These are phyloP conservation scores for Spodoptera littoralis DNA, from an alignment of 2,888 invertebrate species.

Conservation along the genomic window DNA sequence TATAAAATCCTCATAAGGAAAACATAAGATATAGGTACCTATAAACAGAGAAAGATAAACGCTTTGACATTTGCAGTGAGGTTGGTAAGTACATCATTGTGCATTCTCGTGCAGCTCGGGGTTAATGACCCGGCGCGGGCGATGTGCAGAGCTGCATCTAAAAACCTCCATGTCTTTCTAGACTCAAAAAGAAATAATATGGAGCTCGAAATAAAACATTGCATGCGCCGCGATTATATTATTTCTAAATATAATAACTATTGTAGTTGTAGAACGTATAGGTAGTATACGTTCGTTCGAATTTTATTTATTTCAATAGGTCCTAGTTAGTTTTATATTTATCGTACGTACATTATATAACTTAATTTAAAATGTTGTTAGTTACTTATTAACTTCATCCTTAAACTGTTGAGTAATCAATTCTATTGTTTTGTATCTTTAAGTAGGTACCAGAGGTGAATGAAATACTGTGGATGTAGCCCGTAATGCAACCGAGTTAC, in stretches of 20 bases:
- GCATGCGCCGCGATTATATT: constrained; percentile 8
- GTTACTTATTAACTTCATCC: no score
- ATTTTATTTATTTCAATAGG: no score
- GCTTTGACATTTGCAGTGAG: constrained; percentile 66
- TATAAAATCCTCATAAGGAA: constrained; percentile 22
- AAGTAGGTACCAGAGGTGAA: no score
- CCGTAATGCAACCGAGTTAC: no score
- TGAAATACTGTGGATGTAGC: no score
- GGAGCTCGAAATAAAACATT: constrained; percentile 35
- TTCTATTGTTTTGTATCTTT: no score
- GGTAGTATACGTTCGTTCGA: no score
- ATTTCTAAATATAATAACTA: background rate
- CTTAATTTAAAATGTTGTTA: no score
- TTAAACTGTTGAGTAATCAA: no score
- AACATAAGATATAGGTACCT: background rate
- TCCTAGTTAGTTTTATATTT: no score
- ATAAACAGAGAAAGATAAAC: constrained; percentile 56
- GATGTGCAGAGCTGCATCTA: constrained; percentile 43
- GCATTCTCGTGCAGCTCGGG: constrained; percentile 72
- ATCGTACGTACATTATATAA: no score
- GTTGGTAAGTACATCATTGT: constrained; percentile 72
- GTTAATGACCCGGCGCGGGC: constrained; percentile 56
- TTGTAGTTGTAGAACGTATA: no score
- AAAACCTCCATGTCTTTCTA: constrained; percentile 42
- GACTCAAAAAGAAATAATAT: constrained; percentile 32